Conservation (phyloP, 2,113 vertebrate species). For the Empidonax traillii region DNA sequence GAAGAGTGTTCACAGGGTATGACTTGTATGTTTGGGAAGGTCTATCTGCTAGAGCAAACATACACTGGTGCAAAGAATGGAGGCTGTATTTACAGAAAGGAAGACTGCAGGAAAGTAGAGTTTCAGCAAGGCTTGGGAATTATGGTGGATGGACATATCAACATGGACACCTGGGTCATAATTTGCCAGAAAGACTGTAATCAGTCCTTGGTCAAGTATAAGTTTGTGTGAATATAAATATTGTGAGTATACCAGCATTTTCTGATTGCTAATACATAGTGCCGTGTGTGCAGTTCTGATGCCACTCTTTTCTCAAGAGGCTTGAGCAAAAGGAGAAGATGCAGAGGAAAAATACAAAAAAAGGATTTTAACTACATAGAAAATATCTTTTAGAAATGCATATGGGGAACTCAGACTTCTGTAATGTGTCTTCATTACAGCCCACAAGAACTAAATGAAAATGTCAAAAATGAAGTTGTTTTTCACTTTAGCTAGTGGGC, state of each 20-base stretch:
- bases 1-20: accelerated
- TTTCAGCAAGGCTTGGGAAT: not conserved
- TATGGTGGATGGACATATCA: not conserved
- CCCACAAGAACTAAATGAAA: not conserved
- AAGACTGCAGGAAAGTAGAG: not conserved
- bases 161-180: not conserved
- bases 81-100: not conserved
- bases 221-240: not conserved
- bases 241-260: not conserved
- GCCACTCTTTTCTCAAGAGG: not conserved
- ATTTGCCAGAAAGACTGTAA: not conserved
- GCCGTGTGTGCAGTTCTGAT: not conserved
- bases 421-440: not conserved
- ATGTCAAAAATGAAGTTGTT: not conserved
- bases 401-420: not conserved
- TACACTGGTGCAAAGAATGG: too few relatives aligned
- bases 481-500: not conserved
- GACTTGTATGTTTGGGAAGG: not conserved
- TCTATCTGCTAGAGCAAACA: not conserved
- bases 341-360: not conserved
- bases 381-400: not conserved
- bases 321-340: not conserved
- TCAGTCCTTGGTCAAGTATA: not conserved
- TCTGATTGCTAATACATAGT: not conserved
- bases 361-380: not conserved